Evolutionary conservation across 1,140 invertebrate species (phyloP).

Genomic region (Macrostomum lignano): DNA sequence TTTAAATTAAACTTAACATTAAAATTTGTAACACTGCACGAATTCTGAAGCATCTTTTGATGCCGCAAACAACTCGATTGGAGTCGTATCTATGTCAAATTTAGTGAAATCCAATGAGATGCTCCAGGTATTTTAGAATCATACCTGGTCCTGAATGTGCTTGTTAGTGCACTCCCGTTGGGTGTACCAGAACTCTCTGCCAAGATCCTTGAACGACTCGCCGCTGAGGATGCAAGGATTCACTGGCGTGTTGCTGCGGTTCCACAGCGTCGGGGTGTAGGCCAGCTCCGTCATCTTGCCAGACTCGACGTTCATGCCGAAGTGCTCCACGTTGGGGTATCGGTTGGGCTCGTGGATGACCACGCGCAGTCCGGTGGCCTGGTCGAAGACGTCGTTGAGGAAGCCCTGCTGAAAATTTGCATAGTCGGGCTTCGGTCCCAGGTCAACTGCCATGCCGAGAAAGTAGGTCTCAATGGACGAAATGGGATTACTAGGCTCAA

Average conservation of each 20-base stretch:
- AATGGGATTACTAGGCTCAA: not conserved
- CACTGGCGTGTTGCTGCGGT: not conserved
- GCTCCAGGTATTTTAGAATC: too few relatives aligned
- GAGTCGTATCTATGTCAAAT: too few relatives aligned
- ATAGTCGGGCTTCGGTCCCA: constrained; percentile 1
- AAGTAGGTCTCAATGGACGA: not conserved
- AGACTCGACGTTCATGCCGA: constrained; percentile 4
- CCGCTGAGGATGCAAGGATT: constrained; percentile 2
- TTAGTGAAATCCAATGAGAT: too few relatives aligned
- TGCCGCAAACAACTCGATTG: too few relatives aligned
- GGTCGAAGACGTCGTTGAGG: not conserved
- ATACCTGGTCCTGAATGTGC: too few relatives aligned
- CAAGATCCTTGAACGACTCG: too few relatives aligned
- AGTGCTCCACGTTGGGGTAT: constrained; percentile 3
- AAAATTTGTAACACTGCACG: too few relatives aligned
- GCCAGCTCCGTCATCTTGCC: constrained; percentile 5
- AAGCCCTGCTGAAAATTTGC: not conserved
- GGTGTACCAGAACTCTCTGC: too few relatives aligned
- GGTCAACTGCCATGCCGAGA: not conserved
- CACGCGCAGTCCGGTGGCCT: constrained; percentile 1
- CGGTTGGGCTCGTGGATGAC: constrained; percentile 1
- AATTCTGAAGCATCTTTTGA: too few relatives aligned
- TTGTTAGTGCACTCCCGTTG: too few relatives aligned
- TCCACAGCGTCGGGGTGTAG: constrained; percentile 1
- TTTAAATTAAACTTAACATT: too few relatives aligned